Conservation (phyloP, 2,888 invertebrate species). For the Lochmaea capreae region DNA sequence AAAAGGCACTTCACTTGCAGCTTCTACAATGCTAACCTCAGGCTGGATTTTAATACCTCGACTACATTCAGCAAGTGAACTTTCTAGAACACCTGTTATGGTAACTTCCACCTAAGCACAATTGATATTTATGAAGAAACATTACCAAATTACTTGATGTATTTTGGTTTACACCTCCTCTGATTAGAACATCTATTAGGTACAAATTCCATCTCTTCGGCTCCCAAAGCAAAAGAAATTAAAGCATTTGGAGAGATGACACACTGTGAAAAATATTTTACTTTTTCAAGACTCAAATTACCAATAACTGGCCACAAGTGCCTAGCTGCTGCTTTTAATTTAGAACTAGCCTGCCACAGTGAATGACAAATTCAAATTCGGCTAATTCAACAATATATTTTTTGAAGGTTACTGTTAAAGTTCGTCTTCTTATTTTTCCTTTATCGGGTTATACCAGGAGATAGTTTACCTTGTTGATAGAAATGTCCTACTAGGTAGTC, state of each 20-base stretch:
- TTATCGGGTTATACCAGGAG: too few species aligned
- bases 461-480: too few species aligned
- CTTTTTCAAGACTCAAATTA: background rate
- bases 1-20: slow-evolving; percentile 68
- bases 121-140: background rate
- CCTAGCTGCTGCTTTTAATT: background rate
- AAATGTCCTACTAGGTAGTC: too few species aligned
- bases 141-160: background rate
- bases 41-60: slow-evolving; percentile 85
- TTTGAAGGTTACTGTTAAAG: background rate
- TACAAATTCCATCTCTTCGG: slow-evolving; percentile 97
- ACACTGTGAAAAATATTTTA: background rate
- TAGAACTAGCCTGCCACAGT: background rate
- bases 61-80: slow-evolving; percentile 80
- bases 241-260: slow-evolving; percentile 70
- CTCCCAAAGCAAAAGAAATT: slow-evolving; percentile 87
- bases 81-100: slow-evolving; percentile 82
- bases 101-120: slow-evolving; percentile 71
- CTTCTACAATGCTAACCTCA: slow-evolving; percentile 77
- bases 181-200: slow-evolving; percentile 90
- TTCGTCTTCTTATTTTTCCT: background rate
- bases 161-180: slow-evolving; percentile 80
- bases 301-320: background rate
- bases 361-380: background rate
- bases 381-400: background rate